These are phyloP conservation scores for Protosalanx chinensis DNA, from an alignment of 2,797 vertebrate species.

Conservation along the genomic window DNA sequence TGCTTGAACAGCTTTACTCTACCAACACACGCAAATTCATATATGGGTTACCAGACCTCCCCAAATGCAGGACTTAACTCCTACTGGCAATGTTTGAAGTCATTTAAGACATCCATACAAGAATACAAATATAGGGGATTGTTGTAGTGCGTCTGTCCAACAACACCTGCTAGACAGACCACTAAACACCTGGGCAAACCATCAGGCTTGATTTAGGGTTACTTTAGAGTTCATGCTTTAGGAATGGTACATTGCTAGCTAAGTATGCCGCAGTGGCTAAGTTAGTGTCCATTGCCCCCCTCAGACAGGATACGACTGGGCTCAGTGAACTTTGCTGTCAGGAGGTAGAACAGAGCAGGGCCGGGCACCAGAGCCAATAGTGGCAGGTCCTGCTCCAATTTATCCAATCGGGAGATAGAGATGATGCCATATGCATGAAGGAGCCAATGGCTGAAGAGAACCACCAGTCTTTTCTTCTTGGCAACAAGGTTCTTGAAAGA, in stretches of 20 bases:
- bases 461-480: constrained; percentile 93
- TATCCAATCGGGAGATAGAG: constrained; percentile 93
- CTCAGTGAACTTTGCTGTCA: constrained; percentile 92
- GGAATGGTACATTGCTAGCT: background rate
- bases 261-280: background rate
- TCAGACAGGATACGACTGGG: constrained; percentile 91
- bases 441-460: constrained; percentile 96
- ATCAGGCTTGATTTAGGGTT: background rate
- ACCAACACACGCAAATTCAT: too few relatives aligned
- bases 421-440: constrained; percentile 96
- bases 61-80: too few relatives aligned
- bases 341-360: constrained; percentile 91
- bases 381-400: constrained; percentile 87
- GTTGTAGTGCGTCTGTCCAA: too few relatives aligned
- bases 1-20: too few relatives aligned
- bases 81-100: too few relatives aligned
- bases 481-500: constrained; percentile 90
- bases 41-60: too few relatives aligned
- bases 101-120: too few relatives aligned
- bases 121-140: too few relatives aligned
- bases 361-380: constrained; percentile 90
- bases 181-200: background rate
- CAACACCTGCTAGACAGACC: too few relatives aligned
- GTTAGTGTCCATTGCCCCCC: constrained; percentile 86
- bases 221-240: background rate